phyloP scores from a whole-genome alignment of 2,888 invertebrate species.

The Tachina fera region DNA sequence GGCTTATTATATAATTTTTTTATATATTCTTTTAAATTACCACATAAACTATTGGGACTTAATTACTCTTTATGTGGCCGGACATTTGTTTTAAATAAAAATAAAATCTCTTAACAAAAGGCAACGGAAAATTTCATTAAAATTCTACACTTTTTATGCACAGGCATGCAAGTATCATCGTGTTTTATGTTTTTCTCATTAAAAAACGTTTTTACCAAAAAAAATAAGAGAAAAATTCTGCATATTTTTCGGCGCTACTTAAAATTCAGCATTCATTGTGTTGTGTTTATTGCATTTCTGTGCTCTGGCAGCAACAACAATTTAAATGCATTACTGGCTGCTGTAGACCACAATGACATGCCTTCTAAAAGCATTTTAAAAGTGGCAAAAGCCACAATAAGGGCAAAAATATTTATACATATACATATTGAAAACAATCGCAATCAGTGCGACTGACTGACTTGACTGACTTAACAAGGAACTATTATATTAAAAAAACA shows the following conservation, averaged over 20 bases:
- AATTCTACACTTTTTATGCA: slow-evolving; percentile 1
- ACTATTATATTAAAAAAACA: slow-evolving; percentile 3
- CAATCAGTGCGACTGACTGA: slow-evolving; percentile 44
- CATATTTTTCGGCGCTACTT: slow-evolving; percentile 3
- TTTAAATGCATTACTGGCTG: slow-evolving; percentile 25
- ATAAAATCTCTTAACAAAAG: not conserved
- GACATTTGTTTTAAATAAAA: slow-evolving; percentile 7
- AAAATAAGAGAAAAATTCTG: not conserved
- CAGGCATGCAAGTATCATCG: slow-evolving; percentile 3
- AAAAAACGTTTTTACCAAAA: not conserved
- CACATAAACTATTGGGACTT: slow-evolving; percentile 51
- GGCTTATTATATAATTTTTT: not conserved
- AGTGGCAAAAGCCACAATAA: slow-evolving; percentile 29
- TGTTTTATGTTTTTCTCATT: slow-evolving; percentile 13
- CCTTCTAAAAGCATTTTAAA: slow-evolving; percentile 48
- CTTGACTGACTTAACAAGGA: slow-evolving; percentile 36
- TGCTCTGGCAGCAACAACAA: not conserved
- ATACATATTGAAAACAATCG: slow-evolving; percentile 22
- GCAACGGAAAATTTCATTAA: slow-evolving; percentile 37
- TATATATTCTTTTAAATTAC: slow-evolving; percentile 37
- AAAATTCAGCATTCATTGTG: not conserved
- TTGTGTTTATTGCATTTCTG: slow-evolving; percentile 1
- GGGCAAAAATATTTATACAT: not conserved
- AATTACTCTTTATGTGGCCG: slow-evolving; percentile 38
- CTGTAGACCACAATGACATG: slow-evolving; percentile 52